phyloP scores from a whole-genome alignment of 2,888 invertebrate species.

The Caenorhabditis sp. region DNA sequence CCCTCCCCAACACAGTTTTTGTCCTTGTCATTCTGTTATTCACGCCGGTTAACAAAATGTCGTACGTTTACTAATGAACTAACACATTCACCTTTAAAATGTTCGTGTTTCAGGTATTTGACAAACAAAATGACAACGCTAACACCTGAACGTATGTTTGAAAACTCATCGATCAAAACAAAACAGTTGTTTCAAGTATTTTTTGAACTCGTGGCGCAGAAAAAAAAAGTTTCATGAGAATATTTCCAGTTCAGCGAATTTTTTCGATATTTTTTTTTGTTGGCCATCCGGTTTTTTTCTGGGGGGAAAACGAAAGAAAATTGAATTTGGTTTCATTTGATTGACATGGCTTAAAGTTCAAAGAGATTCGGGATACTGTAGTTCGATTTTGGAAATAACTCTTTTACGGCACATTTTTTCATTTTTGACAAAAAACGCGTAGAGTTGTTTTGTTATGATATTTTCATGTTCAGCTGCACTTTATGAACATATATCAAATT shows the following conservation, averaged over 20 bases:
- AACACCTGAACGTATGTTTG: not conserved
- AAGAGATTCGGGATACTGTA: not conserved
- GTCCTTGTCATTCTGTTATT: not conserved
- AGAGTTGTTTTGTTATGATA: no score
- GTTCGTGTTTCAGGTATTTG: not conserved
- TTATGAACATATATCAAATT: no score
- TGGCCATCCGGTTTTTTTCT: not conserved
- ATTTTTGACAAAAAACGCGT: no score
- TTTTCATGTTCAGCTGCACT: no score
- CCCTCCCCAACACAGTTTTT: not conserved
- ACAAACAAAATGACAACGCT: not conserved
- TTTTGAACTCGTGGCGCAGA: no score
- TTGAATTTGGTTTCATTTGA: not conserved
- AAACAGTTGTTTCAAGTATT: not conserved
- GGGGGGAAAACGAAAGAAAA: not conserved
- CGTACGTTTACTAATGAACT: not conserved
- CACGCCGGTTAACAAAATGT: not conserved
- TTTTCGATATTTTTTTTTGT: not conserved
- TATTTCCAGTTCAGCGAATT: not conserved
- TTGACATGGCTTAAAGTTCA: not conserved
- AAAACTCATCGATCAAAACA: not conserved
- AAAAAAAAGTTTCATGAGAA: not conserved
- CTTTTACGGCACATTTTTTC: no score
- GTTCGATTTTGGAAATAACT: no score
- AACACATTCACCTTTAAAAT: not conserved